Percentiles rank a stretch among this genome's conserved stretches.
These are phyloP conservation scores for Emydocephalus ijimae DNA, from an alignment of 2,113 vertebrate genomes.

Conservation along the genomic window DNA sequence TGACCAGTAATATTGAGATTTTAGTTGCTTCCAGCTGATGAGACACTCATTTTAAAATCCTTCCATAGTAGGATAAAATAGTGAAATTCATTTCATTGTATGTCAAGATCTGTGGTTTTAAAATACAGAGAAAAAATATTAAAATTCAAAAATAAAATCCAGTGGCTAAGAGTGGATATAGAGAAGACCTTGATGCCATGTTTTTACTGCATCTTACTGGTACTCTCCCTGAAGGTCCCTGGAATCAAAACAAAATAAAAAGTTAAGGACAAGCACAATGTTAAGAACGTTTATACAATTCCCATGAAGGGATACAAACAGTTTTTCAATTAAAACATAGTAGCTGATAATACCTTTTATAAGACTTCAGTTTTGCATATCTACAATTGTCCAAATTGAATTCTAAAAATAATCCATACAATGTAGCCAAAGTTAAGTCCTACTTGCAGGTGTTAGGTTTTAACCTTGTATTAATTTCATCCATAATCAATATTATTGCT, in stretches of 20 bases:
- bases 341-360: constrained; percentile 27
- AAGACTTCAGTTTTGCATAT: not conserved
- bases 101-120: constrained; percentile 77
- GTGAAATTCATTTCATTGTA: constrained; percentile 64
- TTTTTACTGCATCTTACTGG: constrained; percentile 57
- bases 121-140: constrained; percentile 63
- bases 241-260: constrained; percentile 37
- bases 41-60: constrained; percentile 62
- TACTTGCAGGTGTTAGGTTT: not conserved
- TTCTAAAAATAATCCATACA: not conserved
- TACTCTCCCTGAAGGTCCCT: constrained; percentile 75
- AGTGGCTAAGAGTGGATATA: constrained; percentile 61
- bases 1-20: constrained; percentile 53
- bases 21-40: constrained; percentile 54
- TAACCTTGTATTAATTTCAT: not conserved
- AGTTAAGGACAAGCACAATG: constrained; percentile 40
- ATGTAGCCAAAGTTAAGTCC: not conserved
- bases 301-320: not conserved
- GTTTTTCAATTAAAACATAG: constrained; percentile 36
- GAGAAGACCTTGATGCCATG: constrained; percentile 59
- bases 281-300: constrained; percentile 29
- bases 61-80: constrained; percentile 65
- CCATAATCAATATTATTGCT: not conserved
- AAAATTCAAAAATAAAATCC: constrained; percentile 63
- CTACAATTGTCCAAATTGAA: not conserved